Percentiles rank a stretch among this genome's conserved stretches.
Evolutionary conservation across 2,113 vertebrate genomes (phyloP).

Genomic region (Macrotus californicus): DNA sequence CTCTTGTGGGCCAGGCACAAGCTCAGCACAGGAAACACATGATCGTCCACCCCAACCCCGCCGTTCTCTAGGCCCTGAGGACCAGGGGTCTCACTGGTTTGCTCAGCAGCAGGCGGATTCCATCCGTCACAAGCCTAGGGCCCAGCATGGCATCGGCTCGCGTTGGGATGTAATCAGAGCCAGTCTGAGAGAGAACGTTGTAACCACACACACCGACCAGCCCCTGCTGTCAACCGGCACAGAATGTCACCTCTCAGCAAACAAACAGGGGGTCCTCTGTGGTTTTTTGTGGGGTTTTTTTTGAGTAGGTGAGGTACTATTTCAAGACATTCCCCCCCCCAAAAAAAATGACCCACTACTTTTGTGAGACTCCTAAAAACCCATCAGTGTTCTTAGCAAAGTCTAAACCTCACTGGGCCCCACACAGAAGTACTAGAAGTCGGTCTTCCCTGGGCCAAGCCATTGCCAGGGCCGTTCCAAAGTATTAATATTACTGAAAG

Average conservation of each 20-base stretch:
- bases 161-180: neutral
- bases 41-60: rapidly evolving
- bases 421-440: neutral
- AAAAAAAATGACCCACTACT: neutral
- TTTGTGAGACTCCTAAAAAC: neutral
- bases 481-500: neutral
- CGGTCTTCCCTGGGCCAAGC: neutral
- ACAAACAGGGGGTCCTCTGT: neutral
- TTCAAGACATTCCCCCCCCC: neutral
- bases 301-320: neutral
- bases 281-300: neutral
- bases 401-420: neutral
- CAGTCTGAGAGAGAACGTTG: neutral
- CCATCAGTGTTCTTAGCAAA: neutral
- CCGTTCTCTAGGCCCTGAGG: neutral
- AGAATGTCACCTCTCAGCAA: neutral
- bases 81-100: neutral
- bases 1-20: rapidly evolving
- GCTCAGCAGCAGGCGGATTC: rapidly evolving
- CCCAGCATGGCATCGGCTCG: too few relatives aligned
- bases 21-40: too few relatives aligned
- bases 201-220: neutral
- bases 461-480: neutral
- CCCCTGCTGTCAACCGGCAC: neutral
- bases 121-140: neutral